phyloP scores from a whole-genome alignment of 2,797 vertebrate genomes.

The Protosalanx chinensis region DNA sequence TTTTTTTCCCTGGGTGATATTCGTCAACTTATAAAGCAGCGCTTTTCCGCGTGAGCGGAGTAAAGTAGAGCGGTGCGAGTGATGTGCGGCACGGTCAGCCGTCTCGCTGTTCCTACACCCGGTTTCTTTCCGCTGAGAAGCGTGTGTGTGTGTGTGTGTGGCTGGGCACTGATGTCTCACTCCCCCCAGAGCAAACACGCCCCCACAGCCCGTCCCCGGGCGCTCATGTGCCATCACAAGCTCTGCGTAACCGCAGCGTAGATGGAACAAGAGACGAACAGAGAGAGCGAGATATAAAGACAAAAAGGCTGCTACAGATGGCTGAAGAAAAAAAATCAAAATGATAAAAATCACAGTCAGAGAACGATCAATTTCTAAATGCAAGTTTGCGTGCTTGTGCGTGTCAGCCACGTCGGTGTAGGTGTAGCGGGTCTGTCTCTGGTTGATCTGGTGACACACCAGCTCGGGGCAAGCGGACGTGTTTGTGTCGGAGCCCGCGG shows the following conservation, averaged over 20 bases:
- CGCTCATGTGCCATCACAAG: background rate
- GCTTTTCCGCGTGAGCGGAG: background rate
- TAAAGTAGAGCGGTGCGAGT: no score
- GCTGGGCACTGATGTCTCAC: background rate
- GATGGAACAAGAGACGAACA: background rate
- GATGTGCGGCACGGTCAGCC: constrained; percentile 46
- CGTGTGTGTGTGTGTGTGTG: background rate
- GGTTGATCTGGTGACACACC: constrained; percentile 9
- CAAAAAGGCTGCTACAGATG: no score
- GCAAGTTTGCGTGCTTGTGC: no score
- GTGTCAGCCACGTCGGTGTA: constrained; percentile 17
- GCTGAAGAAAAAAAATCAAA: no score
- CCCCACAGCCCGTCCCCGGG: background rate
- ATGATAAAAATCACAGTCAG: no score
- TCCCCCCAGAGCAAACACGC: background rate
- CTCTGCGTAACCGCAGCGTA: background rate
- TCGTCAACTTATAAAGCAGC: background rate
- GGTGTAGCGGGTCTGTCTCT: constrained; percentile 14
- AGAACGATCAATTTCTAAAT: no score
- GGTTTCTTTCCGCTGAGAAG: constrained; percentile 52
- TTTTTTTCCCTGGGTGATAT: no score
- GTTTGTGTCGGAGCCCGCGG: constrained; percentile 21
- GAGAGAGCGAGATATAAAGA: background rate
- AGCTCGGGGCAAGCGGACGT: constrained; percentile 33
- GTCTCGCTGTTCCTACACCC: constrained; percentile 33